Percentiles rank a stretch among this genome's conserved stretches.
Conservation (phyloP, 1,140 invertebrate genomes). For the Ditylenchus dipsaci region DNA sequence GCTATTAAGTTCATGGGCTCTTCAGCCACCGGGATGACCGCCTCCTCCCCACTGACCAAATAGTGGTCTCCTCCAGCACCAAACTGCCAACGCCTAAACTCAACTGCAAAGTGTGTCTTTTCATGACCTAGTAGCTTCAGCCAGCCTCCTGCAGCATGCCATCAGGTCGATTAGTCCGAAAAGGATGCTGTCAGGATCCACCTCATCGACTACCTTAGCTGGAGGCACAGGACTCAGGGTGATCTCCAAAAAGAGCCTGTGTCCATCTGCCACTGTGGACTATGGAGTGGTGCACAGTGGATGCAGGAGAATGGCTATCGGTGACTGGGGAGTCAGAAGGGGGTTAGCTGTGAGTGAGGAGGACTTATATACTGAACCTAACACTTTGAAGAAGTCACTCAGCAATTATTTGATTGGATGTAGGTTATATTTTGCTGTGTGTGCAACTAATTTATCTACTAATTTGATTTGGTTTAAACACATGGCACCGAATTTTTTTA, state of each 20-base stretch:
- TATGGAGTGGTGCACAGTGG: background rate
- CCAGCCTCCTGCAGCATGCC: background rate
- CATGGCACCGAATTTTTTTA: no score
- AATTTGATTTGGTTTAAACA: no score
- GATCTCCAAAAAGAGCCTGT: background rate
- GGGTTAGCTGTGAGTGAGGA: background rate
- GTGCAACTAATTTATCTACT: no score
- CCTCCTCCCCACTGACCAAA: background rate
- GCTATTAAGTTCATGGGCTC: background rate
- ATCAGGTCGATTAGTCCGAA: conserved; percentile 9
- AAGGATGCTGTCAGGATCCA: background rate
- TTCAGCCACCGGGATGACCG: background rate
- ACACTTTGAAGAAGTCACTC: background rate
- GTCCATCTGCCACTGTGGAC: background rate
- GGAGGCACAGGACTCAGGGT: no score
- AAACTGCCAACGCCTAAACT: background rate
- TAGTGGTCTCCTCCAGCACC: background rate
- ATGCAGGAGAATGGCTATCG: background rate
- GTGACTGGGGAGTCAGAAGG: background rate
- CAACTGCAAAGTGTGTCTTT: conserved; percentile 3
- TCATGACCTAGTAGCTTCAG: conserved; percentile 2
- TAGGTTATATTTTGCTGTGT: background rate
- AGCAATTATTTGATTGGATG: conserved; percentile 14
- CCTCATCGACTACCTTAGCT: background rate
- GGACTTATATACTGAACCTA: background rate